phyloP scores from a whole-genome alignment of 2,113 vertebrate genomes.

The Equus quagga region DNA sequence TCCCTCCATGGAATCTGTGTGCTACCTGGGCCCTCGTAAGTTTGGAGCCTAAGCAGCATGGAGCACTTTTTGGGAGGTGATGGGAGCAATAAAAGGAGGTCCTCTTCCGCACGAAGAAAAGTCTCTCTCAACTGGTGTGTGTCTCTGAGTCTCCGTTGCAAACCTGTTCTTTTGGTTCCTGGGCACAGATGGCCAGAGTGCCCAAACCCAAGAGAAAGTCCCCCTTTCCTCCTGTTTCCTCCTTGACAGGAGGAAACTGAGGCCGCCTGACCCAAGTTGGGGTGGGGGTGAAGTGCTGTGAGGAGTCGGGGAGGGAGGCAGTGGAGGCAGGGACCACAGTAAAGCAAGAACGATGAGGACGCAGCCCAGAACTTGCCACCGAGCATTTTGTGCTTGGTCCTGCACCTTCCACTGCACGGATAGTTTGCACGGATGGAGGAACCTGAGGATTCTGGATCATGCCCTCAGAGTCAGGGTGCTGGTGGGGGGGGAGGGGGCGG shows the following conservation, averaged over 20 bases:
- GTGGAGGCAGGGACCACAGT: background rate
- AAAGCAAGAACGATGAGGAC: background rate
- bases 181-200: background rate
- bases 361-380: rapidly evolving
- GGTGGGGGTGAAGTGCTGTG: background rate
- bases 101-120: background rate
- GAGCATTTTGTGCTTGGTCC: background rate
- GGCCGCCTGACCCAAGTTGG: background rate
- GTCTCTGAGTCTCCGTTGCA: background rate
- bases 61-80: background rate
- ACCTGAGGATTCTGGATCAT: background rate
- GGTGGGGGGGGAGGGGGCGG: background rate
- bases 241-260: background rate
- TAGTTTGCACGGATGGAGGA: background rate
- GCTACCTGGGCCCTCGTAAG: rapidly evolving
- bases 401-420: background rate
- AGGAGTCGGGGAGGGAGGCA: background rate
- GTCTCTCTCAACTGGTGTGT: background rate
- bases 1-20: background rate
- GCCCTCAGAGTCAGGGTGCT: background rate
- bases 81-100: background rate
- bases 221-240: background rate
- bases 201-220: background rate
- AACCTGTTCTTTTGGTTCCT: background rate
- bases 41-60: background rate